These are phyloP conservation scores for Tetraodon nigroviridis DNA, from an alignment of 2,113 vertebrate species.

Conservation along the genomic window DNA sequence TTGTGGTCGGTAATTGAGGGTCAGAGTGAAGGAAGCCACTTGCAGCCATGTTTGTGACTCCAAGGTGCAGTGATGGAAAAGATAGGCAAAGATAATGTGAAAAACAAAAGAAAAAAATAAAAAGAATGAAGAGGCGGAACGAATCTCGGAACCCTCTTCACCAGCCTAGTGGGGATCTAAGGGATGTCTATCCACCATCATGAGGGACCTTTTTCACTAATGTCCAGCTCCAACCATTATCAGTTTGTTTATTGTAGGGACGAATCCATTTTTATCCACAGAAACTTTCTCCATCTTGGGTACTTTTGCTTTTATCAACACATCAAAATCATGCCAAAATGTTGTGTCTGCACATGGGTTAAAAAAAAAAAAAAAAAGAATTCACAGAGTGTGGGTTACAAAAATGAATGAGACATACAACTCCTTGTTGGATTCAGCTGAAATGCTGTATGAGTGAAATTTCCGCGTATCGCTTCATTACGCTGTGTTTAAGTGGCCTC, in stretches of 20 bases:
- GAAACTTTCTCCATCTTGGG: not conserved
- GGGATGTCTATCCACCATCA: slow-evolving; percentile 40
- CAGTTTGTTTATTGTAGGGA: slow-evolving; percentile 38
- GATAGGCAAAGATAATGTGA: slow-evolving; percentile 51
- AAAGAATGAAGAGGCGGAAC: slow-evolving; percentile 16
- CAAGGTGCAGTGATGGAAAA: slow-evolving; percentile 48
- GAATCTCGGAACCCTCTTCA: slow-evolving; percentile 41
- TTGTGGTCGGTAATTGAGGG: slow-evolving; percentile 66
- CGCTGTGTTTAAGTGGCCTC: slow-evolving; percentile 57
- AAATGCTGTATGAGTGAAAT: slow-evolving; percentile 52
- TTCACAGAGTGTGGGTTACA: slow-evolving; percentile 47
- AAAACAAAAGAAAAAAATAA: slow-evolving; percentile 35
- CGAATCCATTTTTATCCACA: slow-evolving; percentile 9
- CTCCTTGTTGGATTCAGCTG: slow-evolving; percentile 43
- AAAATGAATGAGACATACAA: slow-evolving; percentile 52
- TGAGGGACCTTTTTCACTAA: slow-evolving; percentile 33
- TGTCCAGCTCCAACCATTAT: slow-evolving; percentile 29
- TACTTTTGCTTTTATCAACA: slow-evolving; percentile 22
- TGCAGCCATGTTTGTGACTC: slow-evolving; percentile 48
- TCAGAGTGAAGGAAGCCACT: slow-evolving; percentile 60
- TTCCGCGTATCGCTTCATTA: slow-evolving; percentile 57
- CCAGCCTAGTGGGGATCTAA: slow-evolving; percentile 42
- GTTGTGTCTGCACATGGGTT: slow-evolving; percentile 27
- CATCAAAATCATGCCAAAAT: slow-evolving; percentile 21
- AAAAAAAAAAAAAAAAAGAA: slow-evolving; percentile 47